phyloP scores from a whole-genome alignment of 1,140 invertebrate genomes.

The Trachelipus rathkii region DNA sequence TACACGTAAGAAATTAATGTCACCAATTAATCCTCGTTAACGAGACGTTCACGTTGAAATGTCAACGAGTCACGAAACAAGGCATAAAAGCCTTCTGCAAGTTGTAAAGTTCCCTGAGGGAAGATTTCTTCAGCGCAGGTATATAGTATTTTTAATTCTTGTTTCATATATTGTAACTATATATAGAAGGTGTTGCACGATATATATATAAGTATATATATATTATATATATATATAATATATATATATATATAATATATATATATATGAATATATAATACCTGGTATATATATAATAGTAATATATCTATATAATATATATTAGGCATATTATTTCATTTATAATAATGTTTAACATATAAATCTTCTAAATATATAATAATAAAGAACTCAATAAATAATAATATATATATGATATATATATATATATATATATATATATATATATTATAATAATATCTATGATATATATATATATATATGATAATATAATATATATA shows the following conservation, averaged over 20 bases:
- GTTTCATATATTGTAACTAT: background rate
- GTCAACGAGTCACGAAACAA: slow-evolving; percentile 40
- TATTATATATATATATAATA: background rate
- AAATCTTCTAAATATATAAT: too few species aligned
- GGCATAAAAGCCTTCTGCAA: slow-evolving; percentile 33
- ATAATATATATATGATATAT: too few species aligned
- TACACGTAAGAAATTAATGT: slow-evolving; percentile 39
- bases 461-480: too few species aligned
- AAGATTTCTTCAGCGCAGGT: slow-evolving; percentile 23
- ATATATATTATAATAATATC: too few species aligned
- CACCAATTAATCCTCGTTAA: slow-evolving; percentile 42
- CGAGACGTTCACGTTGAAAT: slow-evolving; percentile 39
- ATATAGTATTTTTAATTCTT: background rate
- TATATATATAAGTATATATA: background rate
- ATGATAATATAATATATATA: too few species aligned
- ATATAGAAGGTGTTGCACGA: too few species aligned
- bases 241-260: background rate
- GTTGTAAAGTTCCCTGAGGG: slow-evolving; percentile 35
- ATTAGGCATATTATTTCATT: too few species aligned
- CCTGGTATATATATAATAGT: background rate
- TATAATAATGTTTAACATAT: too few species aligned
- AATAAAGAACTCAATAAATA: too few species aligned
- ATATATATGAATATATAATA: background rate
- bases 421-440: too few species aligned
- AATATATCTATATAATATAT: background rate